Evolutionary conservation across 2,113 vertebrate genomes (phyloP), one percentile per base, ranked within the genome.

Genomic region (Dromas ardeola): DNA sequence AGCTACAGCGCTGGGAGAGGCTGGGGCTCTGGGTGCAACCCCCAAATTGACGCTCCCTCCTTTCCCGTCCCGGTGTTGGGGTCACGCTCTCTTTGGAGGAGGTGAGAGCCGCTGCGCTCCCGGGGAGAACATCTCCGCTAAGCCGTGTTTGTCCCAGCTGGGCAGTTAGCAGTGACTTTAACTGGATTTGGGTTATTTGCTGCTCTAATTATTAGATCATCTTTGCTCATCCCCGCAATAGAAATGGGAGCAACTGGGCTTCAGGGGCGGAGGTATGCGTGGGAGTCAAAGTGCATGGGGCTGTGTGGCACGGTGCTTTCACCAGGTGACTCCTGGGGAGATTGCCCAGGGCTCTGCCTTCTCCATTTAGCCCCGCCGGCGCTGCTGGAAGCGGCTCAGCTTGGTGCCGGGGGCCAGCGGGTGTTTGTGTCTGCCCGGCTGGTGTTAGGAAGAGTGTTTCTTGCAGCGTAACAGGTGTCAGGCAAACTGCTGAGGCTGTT

Each of bases 181-280:
- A 90, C 95, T 47, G 62, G 97, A 97, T 98, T 97, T 97, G 96
- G 95, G 93, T 97, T 98, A 97, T 97, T 97, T 95, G 95, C 97
- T 97, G 96, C 97, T 97, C 97, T 98, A 96, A 97, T 98, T 98
- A 97, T 96, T 91, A 71, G 95, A 47, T 97, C 43, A 58, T 71
- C 95, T 96, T 86, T 65, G 62, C 93, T 96, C 43, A 15, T 38
- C 59, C 92, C 15, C 19, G 93, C 53, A 5, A 22, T 7, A 53
- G 67, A 29, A 73, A 56, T 8, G 22, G 70, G 70, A 96, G 16
- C 55, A 62, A 10, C 26, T 2, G 56, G 38, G 62, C 82, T 85
- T 80, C n/a, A 23, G 59, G 69, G 76, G 63, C 83, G 38, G 62
- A 73, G 74, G 25, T 6, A 50, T 40, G 66, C 16, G 30, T 1